Percentiles rank a stretch among this genome's conserved stretches.
Conservation (phyloP, 2,113 vertebrate genomes). For the Todiramphus chloris region DNA sequence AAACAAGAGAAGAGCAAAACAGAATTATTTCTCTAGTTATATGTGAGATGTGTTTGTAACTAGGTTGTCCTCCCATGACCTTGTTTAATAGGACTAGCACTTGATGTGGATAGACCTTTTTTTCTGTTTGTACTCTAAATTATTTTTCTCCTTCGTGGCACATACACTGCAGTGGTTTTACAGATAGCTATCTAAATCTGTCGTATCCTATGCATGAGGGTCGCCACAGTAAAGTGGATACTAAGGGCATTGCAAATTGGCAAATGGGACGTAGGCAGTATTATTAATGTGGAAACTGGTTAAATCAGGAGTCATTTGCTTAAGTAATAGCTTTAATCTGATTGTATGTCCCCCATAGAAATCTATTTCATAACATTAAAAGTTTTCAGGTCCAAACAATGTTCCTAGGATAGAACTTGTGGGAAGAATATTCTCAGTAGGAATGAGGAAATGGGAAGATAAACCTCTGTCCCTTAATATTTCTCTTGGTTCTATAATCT, state of each 20-base stretch:
- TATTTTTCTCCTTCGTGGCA: neutral
- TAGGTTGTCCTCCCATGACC: constrained; percentile 37
- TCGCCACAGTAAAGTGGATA: neutral
- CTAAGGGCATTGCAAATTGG: neutral
- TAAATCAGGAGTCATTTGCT: neutral
- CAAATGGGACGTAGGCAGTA: neutral
- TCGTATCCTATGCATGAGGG: neutral
- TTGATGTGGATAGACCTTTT: neutral
- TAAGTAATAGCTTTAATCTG: neutral
- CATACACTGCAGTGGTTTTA: neutral
- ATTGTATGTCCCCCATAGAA: neutral
- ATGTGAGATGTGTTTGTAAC: neutral
- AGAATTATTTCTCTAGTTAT: neutral
- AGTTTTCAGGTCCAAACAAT: neutral
- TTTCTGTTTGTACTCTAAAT: neutral
- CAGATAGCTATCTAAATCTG: neutral
- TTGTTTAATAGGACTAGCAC: neutral
- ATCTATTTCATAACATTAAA: neutral
- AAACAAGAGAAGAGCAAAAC: constrained; percentile 22
- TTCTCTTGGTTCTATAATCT: neutral
- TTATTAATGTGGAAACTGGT: neutral
- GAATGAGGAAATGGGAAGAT: neutral
- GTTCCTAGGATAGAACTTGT: neutral
- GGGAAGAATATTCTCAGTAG: neutral
- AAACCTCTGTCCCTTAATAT: neutral